Evolutionary conservation across 2,888 invertebrate genomes (phyloP).

Genomic region (Neocrepidodera transversa): DNA sequence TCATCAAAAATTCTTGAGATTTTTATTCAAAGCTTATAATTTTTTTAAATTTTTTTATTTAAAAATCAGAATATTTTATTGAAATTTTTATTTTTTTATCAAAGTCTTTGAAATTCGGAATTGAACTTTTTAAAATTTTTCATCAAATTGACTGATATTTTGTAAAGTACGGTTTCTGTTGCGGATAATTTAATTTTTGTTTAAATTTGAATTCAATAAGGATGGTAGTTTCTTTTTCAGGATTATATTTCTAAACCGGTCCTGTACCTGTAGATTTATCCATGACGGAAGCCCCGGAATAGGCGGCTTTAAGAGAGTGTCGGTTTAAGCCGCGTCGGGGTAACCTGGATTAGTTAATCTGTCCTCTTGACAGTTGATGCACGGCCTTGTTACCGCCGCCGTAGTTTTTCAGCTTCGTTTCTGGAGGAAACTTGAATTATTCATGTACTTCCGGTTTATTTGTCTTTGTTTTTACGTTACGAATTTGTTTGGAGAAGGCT

Average conservation of each 20-base stretch:
- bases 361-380: conserved; percentile 14
- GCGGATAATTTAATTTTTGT: too few species aligned
- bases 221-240: too few species aligned
- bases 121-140: too few species aligned
- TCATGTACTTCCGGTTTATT: conserved; percentile 2
- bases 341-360: conserved; percentile 18
- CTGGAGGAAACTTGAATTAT: background rate
- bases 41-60: too few species aligned
- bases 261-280: background rate
- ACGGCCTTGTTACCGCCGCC: conserved; percentile 5
- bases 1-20: too few species aligned
- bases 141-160: too few species aligned
- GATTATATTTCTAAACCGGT: background rate
- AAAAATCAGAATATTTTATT: too few species aligned
- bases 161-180: too few species aligned
- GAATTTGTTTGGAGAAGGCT: background rate
- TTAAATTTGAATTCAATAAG: too few species aligned
- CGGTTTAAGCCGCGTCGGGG: conserved; percentile 3
- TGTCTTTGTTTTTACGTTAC: background rate
- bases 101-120: too few species aligned
- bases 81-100: too few species aligned
- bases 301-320: background rate
- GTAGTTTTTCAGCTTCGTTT: background rate
- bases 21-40: too few species aligned
- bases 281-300: background rate